A percentile compares a stretch with the other conserved stretches of the same genome.
These are phyloP conservation scores for Lottia scabra DNA, from an alignment of 2,888 invertebrate genomes.

Conservation along the genomic window DNA sequence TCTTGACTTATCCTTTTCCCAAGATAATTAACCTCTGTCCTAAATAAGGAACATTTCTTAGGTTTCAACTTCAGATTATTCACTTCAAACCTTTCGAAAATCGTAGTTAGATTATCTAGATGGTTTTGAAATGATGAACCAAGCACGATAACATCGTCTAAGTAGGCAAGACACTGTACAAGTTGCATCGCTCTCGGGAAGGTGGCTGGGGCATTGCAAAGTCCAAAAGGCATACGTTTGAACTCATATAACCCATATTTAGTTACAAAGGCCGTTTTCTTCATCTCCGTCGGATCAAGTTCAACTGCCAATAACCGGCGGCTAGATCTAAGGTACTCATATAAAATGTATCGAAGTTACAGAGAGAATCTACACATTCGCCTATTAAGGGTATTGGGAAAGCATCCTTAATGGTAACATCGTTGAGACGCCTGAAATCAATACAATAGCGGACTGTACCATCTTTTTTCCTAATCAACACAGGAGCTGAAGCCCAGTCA, in stretches of 20 bases:
- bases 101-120: constrained; percentile 22
- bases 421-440: too few species aligned
- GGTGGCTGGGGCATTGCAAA: constrained; percentile 38
- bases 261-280: constrained; percentile 36
- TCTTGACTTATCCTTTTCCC: constrained; percentile 21
- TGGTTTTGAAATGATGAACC: constrained; percentile 29
- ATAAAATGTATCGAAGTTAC: neutral
- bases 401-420: too few species aligned
- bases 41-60: constrained; percentile 30
- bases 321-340: constrained; percentile 29
- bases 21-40: constrained; percentile 23
- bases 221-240: constrained; percentile 32
- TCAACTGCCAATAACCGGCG: constrained; percentile 30
- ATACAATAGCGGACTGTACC: too few species aligned
- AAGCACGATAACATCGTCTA: constrained; percentile 38
- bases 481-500: constrained; percentile 9
- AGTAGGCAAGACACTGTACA: constrained; percentile 31
- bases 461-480: constrained; percentile 1
- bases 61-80: constrained; percentile 30
- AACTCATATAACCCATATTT: constrained; percentile 34
- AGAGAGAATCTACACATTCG: too few species aligned
- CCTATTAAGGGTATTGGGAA: constrained; percentile 7
- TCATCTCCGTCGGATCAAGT: constrained; percentile 18
- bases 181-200: constrained; percentile 27
- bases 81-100: constrained; percentile 6